Base-by-base conservation (phyloP, 1,140 invertebrate species). In the Drosophila yakuba region DNA sequence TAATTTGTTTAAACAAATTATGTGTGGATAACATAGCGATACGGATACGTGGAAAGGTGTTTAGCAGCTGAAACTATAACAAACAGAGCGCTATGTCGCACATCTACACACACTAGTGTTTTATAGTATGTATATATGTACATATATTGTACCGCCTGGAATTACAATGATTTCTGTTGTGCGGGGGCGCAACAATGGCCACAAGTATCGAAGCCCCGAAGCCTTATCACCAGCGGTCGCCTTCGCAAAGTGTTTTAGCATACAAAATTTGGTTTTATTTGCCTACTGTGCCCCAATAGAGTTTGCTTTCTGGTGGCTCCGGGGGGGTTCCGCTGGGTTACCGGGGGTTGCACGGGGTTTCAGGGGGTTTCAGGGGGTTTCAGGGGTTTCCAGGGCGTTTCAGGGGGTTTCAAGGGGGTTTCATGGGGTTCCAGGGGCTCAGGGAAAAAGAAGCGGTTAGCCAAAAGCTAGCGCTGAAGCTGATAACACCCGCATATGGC, bases 1-100 rank as follows among this genome's bases (percentile, higher is more conserved):
- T 88, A 88, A 88, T 88, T 88, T 88, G 84, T 88, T 88, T 88
- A 88, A 88, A 88, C 84, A 88, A 88, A 88, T 88, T 88, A 89
- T 84, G 72, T 82, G 69, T 82, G 80, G 75, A 84, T 82, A 84
- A 80, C 74, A 69, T n/a, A 43, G n/a, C 41, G 48, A 55, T 56
- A 57, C 62, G 36, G 39, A 44, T 54, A 44, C 25, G 17, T 51
- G 32, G 52, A 77, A 77, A 77, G 74, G 73, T 72, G 78, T 80
- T 80, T 80, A 78, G 83, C 82, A 86, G 83, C 82, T 86, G 83
- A 86, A 86, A 86, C 84, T 79, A 86, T 74, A 86, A 83, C 78
- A 78, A 63, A 78, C 79, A 82, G 59, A 48, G 48, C 41, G 35
- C 25, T 15, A 25, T 32, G 23, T 39, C n/a, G n/a, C 6, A 15